phyloP scores from a whole-genome alignment of 2,797 vertebrate species.

The Urophycis tenuis region DNA sequence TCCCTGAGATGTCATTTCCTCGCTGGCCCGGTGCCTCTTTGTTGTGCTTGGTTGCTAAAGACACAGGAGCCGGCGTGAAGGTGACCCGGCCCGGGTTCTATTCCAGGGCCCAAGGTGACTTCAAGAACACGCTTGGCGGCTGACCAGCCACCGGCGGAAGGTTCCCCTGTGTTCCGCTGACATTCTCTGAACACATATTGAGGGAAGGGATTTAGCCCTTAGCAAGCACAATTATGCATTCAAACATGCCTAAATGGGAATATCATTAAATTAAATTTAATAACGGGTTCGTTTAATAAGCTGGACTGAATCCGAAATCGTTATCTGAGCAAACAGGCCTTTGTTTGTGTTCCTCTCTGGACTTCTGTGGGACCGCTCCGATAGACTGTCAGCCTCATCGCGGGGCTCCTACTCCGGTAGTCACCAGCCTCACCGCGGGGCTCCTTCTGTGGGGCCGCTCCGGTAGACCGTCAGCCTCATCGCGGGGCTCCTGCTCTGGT shows the following conservation, averaged over 20 bases:
- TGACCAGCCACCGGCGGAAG: slow-evolving; percentile 29
- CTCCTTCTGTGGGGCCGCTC: too few species aligned
- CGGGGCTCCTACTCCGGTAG: too few species aligned
- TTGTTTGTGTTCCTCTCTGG: neutral
- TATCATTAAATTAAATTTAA: slow-evolving; percentile 16
- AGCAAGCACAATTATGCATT: slow-evolving; percentile 47
- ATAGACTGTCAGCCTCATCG: neutral
- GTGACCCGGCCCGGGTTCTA: slow-evolving; percentile 33
- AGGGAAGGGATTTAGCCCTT: slow-evolving; percentile 52
- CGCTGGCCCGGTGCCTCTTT: neutral
- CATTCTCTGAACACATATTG: slow-evolving; percentile 57
- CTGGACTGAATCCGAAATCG: neutral
- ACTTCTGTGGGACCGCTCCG: neutral
- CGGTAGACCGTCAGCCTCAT: too few species aligned
- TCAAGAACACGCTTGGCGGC: slow-evolving; percentile 38
- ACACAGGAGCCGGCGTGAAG: slow-evolving; percentile 21
- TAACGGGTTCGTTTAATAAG: neutral
- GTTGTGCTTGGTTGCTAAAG: slow-evolving; percentile 31
- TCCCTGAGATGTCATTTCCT: neutral
- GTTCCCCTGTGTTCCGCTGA: slow-evolving; percentile 44
- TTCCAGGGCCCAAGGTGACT: slow-evolving; percentile 56
- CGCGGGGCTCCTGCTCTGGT: neutral
- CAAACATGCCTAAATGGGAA: slow-evolving; percentile 26
- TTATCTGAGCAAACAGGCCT: neutral
- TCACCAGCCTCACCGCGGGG: too few species aligned